Base-by-base conservation (phyloP, 1,140 invertebrate genomes). In the Monochamus saltuarius region DNA sequence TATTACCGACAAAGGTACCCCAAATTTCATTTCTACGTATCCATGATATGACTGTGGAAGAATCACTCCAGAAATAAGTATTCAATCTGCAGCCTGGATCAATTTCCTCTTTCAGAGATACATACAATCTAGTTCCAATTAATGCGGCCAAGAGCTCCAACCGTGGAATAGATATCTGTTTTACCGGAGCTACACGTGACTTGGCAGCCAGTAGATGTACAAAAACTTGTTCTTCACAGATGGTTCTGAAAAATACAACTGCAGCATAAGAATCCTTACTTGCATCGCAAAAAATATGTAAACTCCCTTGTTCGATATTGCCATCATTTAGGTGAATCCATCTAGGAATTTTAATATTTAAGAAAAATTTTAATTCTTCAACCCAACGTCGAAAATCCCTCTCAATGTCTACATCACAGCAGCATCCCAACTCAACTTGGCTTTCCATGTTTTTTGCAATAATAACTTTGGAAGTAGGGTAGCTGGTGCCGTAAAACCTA, bases 1-100 rank as follows among this genome's bases (percentile, higher is more conserved):
- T 40, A 59, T 76, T 75, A 46, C 64, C 65, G 7, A 73, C 62
- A 52, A 69, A 76, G 46, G 43, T 63, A 47, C 62, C 54, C 64
- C 69, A 65, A 42, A 67, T 37, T 2, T 52, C 38, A 39, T 67
- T 47, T 10, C 52, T 46, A 36, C 60, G 42, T 38, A 73, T 68
- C 69, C 70, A 72, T 0, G 63, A 40, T 19, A 73, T 40, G 14
- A 70, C 61, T 3, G 66, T 73, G n/a, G 66, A 67, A 1, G 73
- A 72, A 43, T 67, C 66, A 14, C 35, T 53, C 59, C 66, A 67
- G 57, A 42, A 47, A 43, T 43, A 46, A 36, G 43, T 29, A 29
- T 34, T 56, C 19, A 2, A 40, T 22, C 7, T 62, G 40, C 2
- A 3, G 34, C 3, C 52, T n/a, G n/a, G n/a, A n/a, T 8, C 11